Evolutionary conservation across 2,797 vertebrate genomes (phyloP).

Genomic region (Sternotherus odoratus): DNA sequence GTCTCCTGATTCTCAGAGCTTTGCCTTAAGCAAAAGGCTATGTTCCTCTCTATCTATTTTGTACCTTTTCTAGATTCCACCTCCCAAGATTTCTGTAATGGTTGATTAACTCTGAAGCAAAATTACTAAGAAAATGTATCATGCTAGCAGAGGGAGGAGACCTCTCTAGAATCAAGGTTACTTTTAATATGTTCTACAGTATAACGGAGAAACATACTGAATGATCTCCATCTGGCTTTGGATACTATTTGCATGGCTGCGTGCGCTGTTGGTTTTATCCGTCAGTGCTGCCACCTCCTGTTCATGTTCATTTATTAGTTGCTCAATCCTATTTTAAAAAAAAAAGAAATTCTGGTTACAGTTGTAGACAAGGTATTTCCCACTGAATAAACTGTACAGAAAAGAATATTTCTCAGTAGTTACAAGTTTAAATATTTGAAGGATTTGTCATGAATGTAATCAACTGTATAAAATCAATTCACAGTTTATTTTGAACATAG

Average conservation of each 20-base stretch:
- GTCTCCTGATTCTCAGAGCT: background rate
- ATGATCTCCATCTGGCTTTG: constrained; percentile 78
- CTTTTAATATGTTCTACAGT: background rate
- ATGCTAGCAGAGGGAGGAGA: rapidly evolving
- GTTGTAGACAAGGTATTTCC: background rate
- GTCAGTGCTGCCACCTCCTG: constrained; percentile 85
- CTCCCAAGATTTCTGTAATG: background rate
- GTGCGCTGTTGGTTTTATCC: constrained; percentile 74
- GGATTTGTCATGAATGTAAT: background rate
- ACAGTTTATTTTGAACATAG: background rate
- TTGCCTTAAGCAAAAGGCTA: rapidly evolving
- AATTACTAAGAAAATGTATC: background rate
- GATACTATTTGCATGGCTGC: constrained; percentile 58
- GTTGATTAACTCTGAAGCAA: background rate
- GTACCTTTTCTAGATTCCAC: background rate
- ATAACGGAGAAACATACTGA: constrained; percentile 69
- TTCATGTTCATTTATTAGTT: constrained; percentile 78
- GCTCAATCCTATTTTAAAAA: constrained; percentile 69
- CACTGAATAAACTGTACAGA: background rate
- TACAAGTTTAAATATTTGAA: rapidly evolving
- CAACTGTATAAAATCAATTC: background rate
- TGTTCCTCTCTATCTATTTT: background rate
- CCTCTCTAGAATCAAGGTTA: background rate
- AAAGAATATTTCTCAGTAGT: background rate
- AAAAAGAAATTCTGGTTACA: background rate